Conservation (phyloP, 1,140 invertebrate species). For the Vollenhovia emeryi region DNA sequence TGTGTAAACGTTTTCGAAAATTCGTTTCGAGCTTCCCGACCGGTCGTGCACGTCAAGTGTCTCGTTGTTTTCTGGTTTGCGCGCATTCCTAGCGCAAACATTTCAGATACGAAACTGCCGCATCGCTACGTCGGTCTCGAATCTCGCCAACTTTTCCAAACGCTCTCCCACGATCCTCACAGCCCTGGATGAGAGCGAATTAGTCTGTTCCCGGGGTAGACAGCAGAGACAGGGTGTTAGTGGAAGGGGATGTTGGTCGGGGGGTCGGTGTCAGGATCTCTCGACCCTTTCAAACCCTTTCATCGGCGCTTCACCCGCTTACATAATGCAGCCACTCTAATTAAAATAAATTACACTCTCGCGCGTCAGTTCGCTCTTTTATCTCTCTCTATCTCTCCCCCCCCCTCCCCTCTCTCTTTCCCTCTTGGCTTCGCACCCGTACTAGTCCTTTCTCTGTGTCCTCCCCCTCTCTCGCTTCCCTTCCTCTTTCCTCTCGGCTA, state of each 20-base stretch:
- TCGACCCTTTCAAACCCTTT: constrained; percentile 82
- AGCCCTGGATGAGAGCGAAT: constrained; percentile 79
- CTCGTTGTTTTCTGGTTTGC: neutral
- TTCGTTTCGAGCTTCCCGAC: neutral
- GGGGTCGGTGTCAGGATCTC: constrained; percentile 74
- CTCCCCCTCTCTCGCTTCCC: constrained; percentile 53
- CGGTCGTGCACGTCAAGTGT: neutral
- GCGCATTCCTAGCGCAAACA: neutral
- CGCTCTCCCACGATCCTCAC: constrained; percentile 28
- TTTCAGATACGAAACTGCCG: neutral
- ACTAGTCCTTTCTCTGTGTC: constrained; percentile 49
- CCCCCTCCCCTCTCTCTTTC: constrained; percentile 28
- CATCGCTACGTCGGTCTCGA: neutral
- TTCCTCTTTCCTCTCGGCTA: constrained; percentile 32
- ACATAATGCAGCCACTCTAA: constrained; percentile 85
- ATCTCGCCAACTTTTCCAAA: constrained; percentile 48
- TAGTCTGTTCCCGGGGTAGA: constrained; percentile 78
- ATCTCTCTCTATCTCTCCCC: constrained; percentile 67
- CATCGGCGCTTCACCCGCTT: constrained; percentile 79
- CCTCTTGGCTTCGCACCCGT: neutral
- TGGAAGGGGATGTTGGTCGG: constrained; percentile 61
- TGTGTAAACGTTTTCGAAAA: neutral
- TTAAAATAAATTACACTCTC: constrained; percentile 85
- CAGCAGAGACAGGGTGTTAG: constrained; percentile 68
- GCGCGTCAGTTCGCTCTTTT: constrained; percentile 73